phyloP scores from a whole-genome alignment of 2,113 vertebrate species.

The Morone chrysops region DNA sequence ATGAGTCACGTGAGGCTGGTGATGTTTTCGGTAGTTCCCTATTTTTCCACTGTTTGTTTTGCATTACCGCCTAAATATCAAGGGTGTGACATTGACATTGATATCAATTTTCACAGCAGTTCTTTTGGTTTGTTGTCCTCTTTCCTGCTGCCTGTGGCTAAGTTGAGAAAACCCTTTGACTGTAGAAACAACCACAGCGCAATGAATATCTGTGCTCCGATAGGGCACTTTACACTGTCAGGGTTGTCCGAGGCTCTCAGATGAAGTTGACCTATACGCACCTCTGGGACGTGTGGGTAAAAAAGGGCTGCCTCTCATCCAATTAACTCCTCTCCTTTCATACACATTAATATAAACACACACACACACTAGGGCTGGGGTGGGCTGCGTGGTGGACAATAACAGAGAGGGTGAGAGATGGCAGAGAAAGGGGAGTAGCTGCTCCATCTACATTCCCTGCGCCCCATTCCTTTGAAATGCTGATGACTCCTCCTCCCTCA shows the following conservation, averaged over 20 bases:
- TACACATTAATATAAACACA: conserved; percentile 12
- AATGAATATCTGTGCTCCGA: conserved; percentile 17
- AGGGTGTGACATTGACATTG: conserved; percentile 11
- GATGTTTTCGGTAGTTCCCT: conserved; percentile 30
- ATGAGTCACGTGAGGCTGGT: conserved; percentile 26
- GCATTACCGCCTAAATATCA: conserved; percentile 22
- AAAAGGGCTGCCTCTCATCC: conserved; percentile 59
- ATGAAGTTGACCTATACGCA: conserved; percentile 61
- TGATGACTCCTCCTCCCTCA: conserved; percentile 72
- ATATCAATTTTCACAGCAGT: conserved; percentile 14
- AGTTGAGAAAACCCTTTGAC: conserved; percentile 20
- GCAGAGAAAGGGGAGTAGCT: conserved; percentile 44
- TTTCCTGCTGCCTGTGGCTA: conserved; percentile 34
- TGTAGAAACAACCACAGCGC: conserved; percentile 19
- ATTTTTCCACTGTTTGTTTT: conserved; percentile 12
- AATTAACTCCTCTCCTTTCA: conserved; percentile 68
- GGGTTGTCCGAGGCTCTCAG: conserved; percentile 31
- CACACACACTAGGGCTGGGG: neutral
- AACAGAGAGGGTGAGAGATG: conserved; percentile 47
- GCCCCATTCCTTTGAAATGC: conserved; percentile 80
- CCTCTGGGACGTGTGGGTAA: conserved; percentile 61
- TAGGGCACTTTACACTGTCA: conserved; percentile 32
- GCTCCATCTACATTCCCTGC: conserved; percentile 61
- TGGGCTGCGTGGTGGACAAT: conserved; percentile 35
- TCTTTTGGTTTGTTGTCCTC: conserved; percentile 33